phyloP scores from a whole-genome alignment of 2,113 vertebrate species.

The Sarotherodon lohbergeri region DNA sequence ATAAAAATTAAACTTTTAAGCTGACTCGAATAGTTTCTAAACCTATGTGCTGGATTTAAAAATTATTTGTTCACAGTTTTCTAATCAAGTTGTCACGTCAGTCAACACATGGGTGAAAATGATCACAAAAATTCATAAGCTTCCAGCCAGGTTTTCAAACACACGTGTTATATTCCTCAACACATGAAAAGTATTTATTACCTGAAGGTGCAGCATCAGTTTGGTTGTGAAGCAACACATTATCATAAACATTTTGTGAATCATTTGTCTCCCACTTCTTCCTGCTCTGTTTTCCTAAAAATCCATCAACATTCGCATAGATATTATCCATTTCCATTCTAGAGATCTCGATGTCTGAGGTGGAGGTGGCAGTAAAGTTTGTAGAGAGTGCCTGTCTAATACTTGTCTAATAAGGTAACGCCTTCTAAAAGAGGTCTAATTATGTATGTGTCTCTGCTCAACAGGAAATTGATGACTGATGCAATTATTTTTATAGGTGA shows the following conservation, averaged over 20 bases:
- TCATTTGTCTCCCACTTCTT: neutral
- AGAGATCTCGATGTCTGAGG: neutral
- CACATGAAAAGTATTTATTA: neutral
- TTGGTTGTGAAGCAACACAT: neutral
- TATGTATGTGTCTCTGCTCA: neutral
- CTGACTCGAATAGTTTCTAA: neutral
- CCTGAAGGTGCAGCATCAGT: neutral
- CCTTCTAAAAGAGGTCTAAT: neutral
- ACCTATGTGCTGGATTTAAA: neutral
- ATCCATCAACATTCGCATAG: neutral
- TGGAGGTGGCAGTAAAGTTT: neutral
- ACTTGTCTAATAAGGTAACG: neutral
- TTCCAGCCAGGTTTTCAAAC: neutral
- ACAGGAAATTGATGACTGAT: neutral
- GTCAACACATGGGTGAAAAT: neutral
- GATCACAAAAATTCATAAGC: neutral
- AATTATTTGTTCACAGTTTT: neutral
- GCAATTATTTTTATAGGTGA: neutral
- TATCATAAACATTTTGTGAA: neutral
- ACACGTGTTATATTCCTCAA: neutral
- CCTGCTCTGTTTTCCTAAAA: neutral
- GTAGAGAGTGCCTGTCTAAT: neutral
- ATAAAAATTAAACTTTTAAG: accelerated
- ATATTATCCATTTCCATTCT: neutral
- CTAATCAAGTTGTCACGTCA: no score